A percentile compares a stretch with the other conserved stretches of the same genome.
Evolutionary conservation across 1,140 invertebrate genomes (phyloP).

Genomic region (Diabrotica virgifera): DNA sequence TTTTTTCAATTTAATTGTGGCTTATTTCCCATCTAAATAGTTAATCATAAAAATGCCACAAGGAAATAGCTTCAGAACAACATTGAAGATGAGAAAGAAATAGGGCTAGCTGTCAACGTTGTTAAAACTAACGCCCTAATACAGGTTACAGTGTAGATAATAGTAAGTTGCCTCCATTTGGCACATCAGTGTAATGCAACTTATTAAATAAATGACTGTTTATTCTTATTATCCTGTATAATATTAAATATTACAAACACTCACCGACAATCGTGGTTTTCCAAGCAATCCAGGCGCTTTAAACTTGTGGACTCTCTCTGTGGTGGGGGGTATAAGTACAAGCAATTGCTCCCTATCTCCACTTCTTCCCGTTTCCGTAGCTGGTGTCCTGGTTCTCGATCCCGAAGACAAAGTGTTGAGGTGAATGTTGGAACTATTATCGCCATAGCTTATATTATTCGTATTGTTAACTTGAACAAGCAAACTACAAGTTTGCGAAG

Average conservation of each 20-base stretch:
- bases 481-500: constrained; percentile 68
- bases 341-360: constrained; percentile 41
- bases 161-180: too few relatives aligned
- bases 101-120: too few relatives aligned
- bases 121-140: too few relatives aligned
- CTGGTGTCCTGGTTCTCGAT: constrained; percentile 7
- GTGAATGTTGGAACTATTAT: constrained; percentile 60
- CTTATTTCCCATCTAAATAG: too few relatives aligned
- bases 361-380: constrained; percentile 3
- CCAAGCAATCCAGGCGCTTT: constrained; percentile 27
- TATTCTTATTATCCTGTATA: too few relatives aligned
- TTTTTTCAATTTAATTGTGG: too few relatives aligned
- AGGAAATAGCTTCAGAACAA: too few relatives aligned
- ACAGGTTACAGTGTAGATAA: too few relatives aligned
- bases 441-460: constrained; percentile 67
- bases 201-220: too few relatives aligned
- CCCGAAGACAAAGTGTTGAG: constrained; percentile 47
- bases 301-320: constrained; percentile 28
- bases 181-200: too few relatives aligned
- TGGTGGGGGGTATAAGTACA: constrained; percentile 39
- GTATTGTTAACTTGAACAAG: constrained; percentile 71
- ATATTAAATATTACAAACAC: background rate
- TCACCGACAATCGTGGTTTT: constrained; percentile 44
- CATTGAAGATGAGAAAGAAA: too few relatives aligned
- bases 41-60: too few relatives aligned